A percentile compares a stretch with the other conserved stretches of the same genome.
Evolutionary conservation across 2,888 invertebrate species (phyloP).

Genomic region (Diaprepes abbreviatus): DNA sequence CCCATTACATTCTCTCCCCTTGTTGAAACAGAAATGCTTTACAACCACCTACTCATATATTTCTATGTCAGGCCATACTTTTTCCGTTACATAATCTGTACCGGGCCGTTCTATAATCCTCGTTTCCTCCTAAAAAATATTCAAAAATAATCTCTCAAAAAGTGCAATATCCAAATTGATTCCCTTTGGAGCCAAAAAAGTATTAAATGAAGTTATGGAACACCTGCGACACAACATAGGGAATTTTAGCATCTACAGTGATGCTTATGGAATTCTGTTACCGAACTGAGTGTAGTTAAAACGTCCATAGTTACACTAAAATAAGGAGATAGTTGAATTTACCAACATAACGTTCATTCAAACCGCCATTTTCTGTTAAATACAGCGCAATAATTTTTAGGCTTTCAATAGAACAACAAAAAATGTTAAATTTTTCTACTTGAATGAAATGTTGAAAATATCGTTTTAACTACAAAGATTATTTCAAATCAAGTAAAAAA

Average conservation of each 20-base stretch:
- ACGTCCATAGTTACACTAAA: no score
- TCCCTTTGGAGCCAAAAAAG: not conserved
- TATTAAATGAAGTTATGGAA: constrained; percentile 17
- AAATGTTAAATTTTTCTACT: no score
- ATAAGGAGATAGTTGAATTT: no score
- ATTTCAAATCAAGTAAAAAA: no score
- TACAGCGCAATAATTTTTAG: no score
- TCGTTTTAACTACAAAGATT: no score
- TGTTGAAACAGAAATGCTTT: not conserved
- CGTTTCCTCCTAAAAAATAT: constrained; percentile 7
- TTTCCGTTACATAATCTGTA: not conserved
- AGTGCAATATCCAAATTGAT: constrained; percentile 22
- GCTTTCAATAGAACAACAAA: no score
- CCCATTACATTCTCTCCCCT: not conserved
- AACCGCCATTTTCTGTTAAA: no score
- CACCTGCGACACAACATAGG: constrained; percentile 13
- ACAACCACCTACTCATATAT: not conserved
- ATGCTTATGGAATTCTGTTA: no score
- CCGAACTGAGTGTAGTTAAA: no score
- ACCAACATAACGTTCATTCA: no score
- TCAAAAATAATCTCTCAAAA: constrained; percentile 18
- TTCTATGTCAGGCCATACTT: not conserved
- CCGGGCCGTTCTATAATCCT: not conserved
- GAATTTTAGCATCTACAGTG: not conserved
- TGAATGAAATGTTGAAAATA: no score